phyloP scores from a whole-genome alignment of 2,888 invertebrate genomes.

The Phortica magna region DNA sequence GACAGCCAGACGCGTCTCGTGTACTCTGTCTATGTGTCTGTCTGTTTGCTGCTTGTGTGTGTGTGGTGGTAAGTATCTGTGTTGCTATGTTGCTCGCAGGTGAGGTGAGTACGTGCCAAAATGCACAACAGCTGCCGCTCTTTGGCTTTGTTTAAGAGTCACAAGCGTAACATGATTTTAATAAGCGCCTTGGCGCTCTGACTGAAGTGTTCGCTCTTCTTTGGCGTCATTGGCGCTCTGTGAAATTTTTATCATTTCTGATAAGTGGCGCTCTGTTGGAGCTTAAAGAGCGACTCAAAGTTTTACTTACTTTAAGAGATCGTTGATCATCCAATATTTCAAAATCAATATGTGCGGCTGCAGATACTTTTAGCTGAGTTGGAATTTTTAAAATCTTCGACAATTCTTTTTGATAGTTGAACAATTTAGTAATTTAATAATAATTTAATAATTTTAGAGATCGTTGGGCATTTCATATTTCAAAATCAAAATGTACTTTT shows the following conservation, averaged over 20 bases:
- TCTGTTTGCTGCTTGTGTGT: background rate
- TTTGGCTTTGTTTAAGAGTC: conserved; percentile 45
- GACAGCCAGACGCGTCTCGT: conserved; percentile 32
- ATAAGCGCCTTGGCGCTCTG: conserved; percentile 48
- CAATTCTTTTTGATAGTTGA: no score
- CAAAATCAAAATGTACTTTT: no score
- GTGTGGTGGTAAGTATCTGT: conserved; percentile 44
- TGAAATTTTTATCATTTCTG: conserved; percentile 44
- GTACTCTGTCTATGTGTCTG: conserved; percentile 35
- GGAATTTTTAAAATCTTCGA: no score
- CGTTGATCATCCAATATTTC: no score
- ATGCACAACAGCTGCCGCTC: conserved; percentile 48
- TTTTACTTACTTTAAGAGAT: background rate
- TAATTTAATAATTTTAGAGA: no score
- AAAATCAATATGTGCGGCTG: no score
- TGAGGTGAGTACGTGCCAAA: conserved; percentile 45
- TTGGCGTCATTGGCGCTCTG: conserved; percentile 16
- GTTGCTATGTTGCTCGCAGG: conserved; percentile 34
- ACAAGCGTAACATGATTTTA: background rate
- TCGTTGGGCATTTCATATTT: no score
- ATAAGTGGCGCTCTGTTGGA: conserved; percentile 28
- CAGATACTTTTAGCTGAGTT: no score
- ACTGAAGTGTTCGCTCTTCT: conserved; percentile 23
- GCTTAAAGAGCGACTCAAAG: background rate
- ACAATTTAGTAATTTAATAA: no score